Evolutionary conservation across 2,797 vertebrate species (phyloP).

Genomic region (Myripristis murdjan): DNA sequence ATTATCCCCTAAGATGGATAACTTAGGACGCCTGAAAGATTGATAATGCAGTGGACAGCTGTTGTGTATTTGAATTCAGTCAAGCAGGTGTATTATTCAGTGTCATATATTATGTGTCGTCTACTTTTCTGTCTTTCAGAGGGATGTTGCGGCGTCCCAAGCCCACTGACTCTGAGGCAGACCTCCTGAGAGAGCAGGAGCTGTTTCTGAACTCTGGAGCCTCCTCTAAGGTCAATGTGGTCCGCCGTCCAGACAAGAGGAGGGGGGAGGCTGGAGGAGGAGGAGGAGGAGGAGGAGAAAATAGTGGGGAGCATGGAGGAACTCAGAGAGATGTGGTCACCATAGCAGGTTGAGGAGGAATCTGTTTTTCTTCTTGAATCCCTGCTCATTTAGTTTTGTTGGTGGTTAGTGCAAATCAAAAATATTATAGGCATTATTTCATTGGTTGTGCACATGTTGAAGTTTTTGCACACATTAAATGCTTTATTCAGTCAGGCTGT

Average conservation of each 20-base stretch:
- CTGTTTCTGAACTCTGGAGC: constrained; percentile 89
- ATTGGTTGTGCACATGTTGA: too few species aligned
- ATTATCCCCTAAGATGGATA: not conserved
- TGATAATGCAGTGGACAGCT: not conserved
- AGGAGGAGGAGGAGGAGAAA: constrained; percentile 43
- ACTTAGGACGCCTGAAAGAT: not conserved
- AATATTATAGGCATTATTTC: too few species aligned
- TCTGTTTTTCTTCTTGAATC: not conserved
- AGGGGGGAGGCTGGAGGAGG: constrained; percentile 75
- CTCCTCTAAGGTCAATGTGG: constrained; percentile 86
- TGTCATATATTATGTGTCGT: not conserved
- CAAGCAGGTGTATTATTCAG: not conserved
- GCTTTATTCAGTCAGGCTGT: too few species aligned
- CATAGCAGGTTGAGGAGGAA: constrained; percentile 85
- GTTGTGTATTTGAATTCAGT: too few species aligned
- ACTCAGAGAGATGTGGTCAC: constrained; percentile 90
- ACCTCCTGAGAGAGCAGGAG: constrained; percentile 92
- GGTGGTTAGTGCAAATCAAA: too few species aligned
- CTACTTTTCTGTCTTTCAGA: constrained; percentile 22
- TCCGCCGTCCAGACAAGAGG: constrained; percentile 92
- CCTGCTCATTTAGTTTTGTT: not conserved
- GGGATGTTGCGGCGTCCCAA: constrained; percentile 93
- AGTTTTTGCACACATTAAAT: too few species aligned
- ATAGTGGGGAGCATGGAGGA: constrained; percentile 39
- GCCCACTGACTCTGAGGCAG: constrained; percentile 92